Conservation (phyloP, 2,113 vertebrate species). For the Bagarius yarrelli region DNA sequence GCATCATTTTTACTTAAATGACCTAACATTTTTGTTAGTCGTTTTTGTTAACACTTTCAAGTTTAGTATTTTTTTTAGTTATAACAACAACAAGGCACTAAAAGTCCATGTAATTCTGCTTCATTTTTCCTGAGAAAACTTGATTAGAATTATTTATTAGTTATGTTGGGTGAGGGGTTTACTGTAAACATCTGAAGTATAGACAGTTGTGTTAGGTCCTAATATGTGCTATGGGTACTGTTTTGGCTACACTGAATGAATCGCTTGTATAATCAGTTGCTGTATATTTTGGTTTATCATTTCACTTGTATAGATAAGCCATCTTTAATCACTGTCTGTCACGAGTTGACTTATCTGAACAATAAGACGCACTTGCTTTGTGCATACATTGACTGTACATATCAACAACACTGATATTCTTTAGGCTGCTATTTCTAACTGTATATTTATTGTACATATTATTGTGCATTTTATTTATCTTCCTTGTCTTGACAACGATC, state of each 20-base stretch:
- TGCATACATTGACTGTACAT: slow-evolving; percentile 70
- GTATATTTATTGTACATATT: slow-evolving; percentile 78
- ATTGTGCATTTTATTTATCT: slow-evolving; percentile 73
- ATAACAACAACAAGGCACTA: slow-evolving; percentile 58
- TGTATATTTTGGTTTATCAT: slow-evolving; percentile 62
- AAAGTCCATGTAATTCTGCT: slow-evolving; percentile 64
- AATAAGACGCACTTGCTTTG: slow-evolving; percentile 77
- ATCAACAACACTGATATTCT: slow-evolving; percentile 71
- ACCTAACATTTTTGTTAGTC: slow-evolving; percentile 18
- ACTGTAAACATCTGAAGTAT: slow-evolving; percentile 53
- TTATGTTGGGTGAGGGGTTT: slow-evolving; percentile 76
- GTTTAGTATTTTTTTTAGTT: not conserved
- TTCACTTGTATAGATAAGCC: slow-evolving; percentile 61
- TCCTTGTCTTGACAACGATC: slow-evolving; percentile 51
- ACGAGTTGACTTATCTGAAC: slow-evolving; percentile 66
- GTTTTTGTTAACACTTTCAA: not conserved
- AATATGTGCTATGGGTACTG: slow-evolving; percentile 64
- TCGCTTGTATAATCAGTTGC: slow-evolving; percentile 69
- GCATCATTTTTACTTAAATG: not conserved
- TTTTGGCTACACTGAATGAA: slow-evolving; percentile 61
- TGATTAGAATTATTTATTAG: slow-evolving; percentile 81
- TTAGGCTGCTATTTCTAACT: slow-evolving; percentile 82
- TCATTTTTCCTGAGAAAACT: slow-evolving; percentile 79
- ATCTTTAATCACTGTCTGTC: slow-evolving; percentile 57
- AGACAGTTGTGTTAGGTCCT: slow-evolving; percentile 57